A percentile compares a stretch with the other conserved stretches of the same genome.
Conservation (phyloP, 2,797 vertebrate genomes). For the Mus minutoides region DNA sequence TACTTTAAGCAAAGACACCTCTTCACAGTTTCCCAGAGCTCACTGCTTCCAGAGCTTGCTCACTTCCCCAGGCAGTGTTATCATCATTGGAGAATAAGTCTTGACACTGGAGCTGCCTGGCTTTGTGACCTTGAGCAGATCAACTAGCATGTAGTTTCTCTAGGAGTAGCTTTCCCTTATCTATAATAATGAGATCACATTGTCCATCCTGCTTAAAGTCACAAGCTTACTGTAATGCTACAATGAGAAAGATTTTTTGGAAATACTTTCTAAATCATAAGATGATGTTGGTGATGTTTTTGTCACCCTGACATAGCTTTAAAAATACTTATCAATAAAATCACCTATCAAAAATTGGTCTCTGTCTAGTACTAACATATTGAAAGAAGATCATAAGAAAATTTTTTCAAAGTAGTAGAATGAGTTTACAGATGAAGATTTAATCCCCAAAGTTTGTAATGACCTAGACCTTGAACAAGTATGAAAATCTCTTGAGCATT, state of each 20-base stretch:
- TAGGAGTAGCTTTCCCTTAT: neutral
- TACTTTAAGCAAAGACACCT: slow-evolving; percentile 56
- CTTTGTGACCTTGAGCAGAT: slow-evolving; percentile 19
- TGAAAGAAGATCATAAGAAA: neutral
- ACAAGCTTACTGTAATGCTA: neutral
- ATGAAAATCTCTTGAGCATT: neutral
- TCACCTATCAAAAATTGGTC: neutral
- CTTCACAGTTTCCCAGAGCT: neutral
- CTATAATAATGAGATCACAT: neutral
- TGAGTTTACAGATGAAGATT: neutral
- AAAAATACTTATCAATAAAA: neutral
- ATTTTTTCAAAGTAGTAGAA: neutral
- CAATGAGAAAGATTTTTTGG: neutral
- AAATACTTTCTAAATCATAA: slow-evolving; percentile 52
- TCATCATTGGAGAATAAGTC: neutral
- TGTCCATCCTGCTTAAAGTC: neutral
- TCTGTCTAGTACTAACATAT: no score
- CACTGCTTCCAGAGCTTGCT: neutral
- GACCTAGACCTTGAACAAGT: slow-evolving; percentile 7
- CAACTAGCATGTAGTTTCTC: neutral
- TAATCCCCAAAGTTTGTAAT: neutral
- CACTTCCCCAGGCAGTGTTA: neutral
- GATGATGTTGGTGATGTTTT: neutral
- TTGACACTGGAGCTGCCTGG: neutral
- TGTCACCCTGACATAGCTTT: slow-evolving; percentile 46